These are phyloP conservation scores for Acomys russatus DNA, from an alignment of 2,797 vertebrate genomes.

Conservation along the genomic window DNA sequence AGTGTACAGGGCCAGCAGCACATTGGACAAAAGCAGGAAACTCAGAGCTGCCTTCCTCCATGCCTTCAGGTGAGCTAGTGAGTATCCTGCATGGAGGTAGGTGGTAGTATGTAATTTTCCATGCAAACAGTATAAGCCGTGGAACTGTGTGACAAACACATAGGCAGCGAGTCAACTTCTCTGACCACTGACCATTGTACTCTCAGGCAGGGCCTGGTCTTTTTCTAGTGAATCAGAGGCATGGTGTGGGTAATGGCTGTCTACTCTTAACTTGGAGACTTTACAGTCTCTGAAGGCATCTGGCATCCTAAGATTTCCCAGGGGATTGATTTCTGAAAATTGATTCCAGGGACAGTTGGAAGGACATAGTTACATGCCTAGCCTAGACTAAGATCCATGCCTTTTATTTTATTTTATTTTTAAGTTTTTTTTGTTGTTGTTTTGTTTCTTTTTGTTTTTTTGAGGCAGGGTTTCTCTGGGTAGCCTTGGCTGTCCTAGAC, in stretches of 20 bases:
- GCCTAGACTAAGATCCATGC: neutral
- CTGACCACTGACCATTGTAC: neutral
- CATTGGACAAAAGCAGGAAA: conserved; percentile 91
- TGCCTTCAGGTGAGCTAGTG: conserved; percentile 90
- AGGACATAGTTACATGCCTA: neutral
- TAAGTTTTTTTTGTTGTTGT: too few species aligned
- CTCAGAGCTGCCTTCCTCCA: conserved; percentile 91
- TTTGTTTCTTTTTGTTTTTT: too few species aligned
- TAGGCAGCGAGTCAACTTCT: neutral
- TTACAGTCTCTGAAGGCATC: neutral
- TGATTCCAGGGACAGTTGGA: neutral
- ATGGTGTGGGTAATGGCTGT: neutral
- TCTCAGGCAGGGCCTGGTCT: neutral
- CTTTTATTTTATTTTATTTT: too few species aligned
- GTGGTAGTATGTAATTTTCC: neutral
- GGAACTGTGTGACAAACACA: neutral
- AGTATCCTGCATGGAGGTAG: conserved; percentile 90
- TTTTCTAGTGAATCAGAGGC: conserved; percentile 28
- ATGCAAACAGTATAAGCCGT: neutral
- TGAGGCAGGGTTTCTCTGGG: too few species aligned
- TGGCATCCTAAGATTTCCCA: neutral
- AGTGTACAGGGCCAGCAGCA: conserved; percentile 93
- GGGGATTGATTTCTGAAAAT: neutral
- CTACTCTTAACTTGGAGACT: neutral
- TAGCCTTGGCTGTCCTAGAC: too few species aligned